A percentile compares a stretch with the other conserved stretches of the same genome.
phyloP scores from a whole-genome alignment of 1,140 invertebrate genomes.

The Glomeris maerens region DNA sequence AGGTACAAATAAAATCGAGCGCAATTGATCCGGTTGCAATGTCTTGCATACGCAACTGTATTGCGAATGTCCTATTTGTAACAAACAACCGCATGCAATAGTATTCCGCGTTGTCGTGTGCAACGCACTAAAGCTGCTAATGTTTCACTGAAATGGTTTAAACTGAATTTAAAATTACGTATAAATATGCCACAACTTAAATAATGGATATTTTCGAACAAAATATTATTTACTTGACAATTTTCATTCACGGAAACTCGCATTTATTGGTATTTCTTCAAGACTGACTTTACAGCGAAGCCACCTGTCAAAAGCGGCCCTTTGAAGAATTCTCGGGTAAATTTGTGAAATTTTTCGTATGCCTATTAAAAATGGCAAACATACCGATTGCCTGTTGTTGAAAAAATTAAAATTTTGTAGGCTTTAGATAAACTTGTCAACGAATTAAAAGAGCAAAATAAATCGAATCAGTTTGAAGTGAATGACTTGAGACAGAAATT shows the following conservation, averaged over 20 bases:
- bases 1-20: no score
- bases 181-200: no score
- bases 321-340: background rate
- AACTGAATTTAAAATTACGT: no score
- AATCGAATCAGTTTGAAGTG: conserved; percentile 48
- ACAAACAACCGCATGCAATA: background rate
- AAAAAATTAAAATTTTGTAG: background rate
- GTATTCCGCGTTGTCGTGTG: background rate
- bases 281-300: background rate
- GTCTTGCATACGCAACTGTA: background rate
- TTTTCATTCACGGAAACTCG: no score
- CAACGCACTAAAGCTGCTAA: background rate
- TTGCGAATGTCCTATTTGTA: background rate
- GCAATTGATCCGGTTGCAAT: no score
- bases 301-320: background rate
- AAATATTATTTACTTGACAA: no score
- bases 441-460: conserved; percentile 48
- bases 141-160: no score
- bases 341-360: background rate
- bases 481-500: conserved; percentile 53
- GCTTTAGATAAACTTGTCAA: conserved; percentile 28
- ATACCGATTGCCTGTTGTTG: background rate
- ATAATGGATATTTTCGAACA: no score
- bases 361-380: background rate
- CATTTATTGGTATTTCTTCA: background rate